phyloP scores from a whole-genome alignment of 1,140 invertebrate genomes.

The Apis dorsata region DNA sequence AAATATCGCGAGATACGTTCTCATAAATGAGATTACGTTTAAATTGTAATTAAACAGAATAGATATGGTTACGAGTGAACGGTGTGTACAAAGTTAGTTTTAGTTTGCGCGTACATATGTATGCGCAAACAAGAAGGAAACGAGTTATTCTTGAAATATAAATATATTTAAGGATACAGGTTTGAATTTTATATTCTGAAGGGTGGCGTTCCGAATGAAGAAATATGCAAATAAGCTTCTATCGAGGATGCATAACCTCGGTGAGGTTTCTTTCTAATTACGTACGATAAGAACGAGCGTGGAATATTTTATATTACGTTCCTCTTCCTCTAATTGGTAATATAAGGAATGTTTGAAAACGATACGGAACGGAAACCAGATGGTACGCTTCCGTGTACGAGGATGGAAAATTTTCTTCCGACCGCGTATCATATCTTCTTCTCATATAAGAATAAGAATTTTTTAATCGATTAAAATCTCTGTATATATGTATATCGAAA shows the following conservation, averaged over 20 bases:
- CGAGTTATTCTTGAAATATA: background rate
- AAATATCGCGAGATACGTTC: too few species aligned
- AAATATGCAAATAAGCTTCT: background rate
- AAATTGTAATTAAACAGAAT: too few species aligned
- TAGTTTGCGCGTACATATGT: too few species aligned
- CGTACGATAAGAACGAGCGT: background rate
- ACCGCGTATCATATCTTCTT: background rate
- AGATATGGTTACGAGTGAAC: too few species aligned
- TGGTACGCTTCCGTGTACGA: background rate
- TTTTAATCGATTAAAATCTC: too few species aligned
- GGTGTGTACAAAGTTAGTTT: too few species aligned
- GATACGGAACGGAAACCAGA: background rate
- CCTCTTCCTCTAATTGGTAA: background rate
- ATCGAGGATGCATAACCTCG: background rate
- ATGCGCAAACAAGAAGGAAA: too few species aligned
- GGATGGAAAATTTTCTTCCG: background rate
- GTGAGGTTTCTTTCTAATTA: background rate
- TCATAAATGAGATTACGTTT: too few species aligned
- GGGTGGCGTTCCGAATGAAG: background rate
- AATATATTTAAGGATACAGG: background rate
- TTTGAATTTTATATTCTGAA: background rate
- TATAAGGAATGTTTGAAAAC: background rate
- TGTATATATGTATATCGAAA: too few species aligned
- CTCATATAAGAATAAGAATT: too few species aligned
- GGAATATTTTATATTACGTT: background rate